Base-by-base conservation (phyloP, 2,888 invertebrate genomes). In the Sicus ferrugineus region DNA sequence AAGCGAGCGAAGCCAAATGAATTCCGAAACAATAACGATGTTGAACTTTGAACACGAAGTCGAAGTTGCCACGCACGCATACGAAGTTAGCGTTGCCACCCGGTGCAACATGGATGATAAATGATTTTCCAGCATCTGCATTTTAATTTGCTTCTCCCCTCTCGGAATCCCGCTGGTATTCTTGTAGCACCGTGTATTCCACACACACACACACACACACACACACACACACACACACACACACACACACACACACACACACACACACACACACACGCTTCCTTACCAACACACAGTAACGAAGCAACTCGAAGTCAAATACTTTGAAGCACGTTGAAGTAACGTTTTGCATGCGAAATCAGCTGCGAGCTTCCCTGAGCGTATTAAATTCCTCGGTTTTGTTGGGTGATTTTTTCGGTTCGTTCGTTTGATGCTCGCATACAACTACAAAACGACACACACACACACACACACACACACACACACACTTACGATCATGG, bases 121-220 rank as follows among this genome's bases (percentile, higher is more conserved):
- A 67, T 67, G 58, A 48, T 19, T 67, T 30, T 59, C 59, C 59
- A 59, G 30, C 67, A 59, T 58, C 59, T 58, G 67, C 58, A 58
- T 67, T 67, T 67, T 67, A 67, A 67, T 67, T 67, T 59, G 67
- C 59, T 59, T 67, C 48, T 48, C 31, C 54, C 67, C 59, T n/a
- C n/a, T n/a, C n/a, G n/a, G n/a, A n/a, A n/a, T n/a, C n/a, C n/a
- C n/a, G n/a, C n/a, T n/a, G n/a, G n/a, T n/a, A n/a, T n/a, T n/a
- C n/a, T n/a, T n/a, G n/a, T n/a, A n/a, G n/a, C n/a, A n/a, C n/a
- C n/a, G n/a, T n/a, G n/a, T n/a, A n/a, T n/a, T n/a, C n/a, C n/a
- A n/a, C n/a, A n/a, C n/a, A n/a, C n/a, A 34, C 34, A 34, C 34
- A 34, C 34, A 34, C 34, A 34, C 34, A 34, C 1, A 34, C 14